These are phyloP conservation scores for Steinernema scapterisci DNA, from an alignment of 2,888 invertebrate species.

Conservation along the genomic window DNA sequence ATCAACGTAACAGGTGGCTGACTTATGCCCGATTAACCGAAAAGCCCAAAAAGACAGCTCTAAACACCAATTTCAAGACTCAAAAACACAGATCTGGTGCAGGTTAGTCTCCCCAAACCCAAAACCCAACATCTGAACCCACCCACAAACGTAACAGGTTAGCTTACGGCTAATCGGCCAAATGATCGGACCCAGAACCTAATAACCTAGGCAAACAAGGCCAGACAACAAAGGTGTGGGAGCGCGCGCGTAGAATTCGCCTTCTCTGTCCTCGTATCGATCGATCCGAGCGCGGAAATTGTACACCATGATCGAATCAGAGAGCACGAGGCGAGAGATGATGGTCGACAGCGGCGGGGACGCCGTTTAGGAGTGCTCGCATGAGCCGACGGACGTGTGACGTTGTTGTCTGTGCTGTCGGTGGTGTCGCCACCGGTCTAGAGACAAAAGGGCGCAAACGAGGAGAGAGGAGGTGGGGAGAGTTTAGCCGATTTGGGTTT, in stretches of 20 bases:
- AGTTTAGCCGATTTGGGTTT: background rate
- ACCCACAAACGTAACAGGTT: background rate
- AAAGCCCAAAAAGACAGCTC: no score
- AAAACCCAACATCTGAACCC: background rate
- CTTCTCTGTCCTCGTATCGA: background rate
- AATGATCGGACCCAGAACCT: background rate
- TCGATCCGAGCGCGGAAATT: conserved; percentile 15
- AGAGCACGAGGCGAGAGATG: background rate
- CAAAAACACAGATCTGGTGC: no score
- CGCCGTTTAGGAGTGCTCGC: background rate
- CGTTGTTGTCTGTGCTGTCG: background rate
- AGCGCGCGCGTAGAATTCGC: background rate
- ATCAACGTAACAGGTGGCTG: no score
- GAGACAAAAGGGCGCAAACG: conserved; percentile 10
- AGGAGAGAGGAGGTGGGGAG: no score
- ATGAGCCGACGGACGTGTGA: background rate
- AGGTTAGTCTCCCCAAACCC: no score
- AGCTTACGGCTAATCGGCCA: conserved; percentile 20
- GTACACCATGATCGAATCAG: conserved; percentile 20
- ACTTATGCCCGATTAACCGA: no score
- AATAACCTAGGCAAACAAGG: conserved; percentile 13
- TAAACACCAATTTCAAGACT: no score
- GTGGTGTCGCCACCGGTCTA: background rate
- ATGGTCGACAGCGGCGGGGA: background rate
- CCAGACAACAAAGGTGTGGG: background rate